Conservation (phyloP, 1,140 invertebrate genomes). For the Melanaphis sacchari region DNA sequence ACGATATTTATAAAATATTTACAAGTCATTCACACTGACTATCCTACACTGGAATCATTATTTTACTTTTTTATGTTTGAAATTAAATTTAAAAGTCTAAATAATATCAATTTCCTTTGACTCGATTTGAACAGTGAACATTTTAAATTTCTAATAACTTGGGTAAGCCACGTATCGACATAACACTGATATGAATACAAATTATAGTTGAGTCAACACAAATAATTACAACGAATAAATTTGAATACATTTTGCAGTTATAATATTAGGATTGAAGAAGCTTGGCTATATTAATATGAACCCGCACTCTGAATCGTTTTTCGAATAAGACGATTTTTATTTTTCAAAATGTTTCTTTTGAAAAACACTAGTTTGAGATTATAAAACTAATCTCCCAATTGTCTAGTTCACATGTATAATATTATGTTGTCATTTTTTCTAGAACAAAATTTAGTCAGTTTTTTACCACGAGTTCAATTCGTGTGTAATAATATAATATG, state of each 20-base stretch:
- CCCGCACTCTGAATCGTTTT: neutral
- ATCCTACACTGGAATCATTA: neutral
- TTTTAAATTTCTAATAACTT: neutral
- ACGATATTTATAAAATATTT: neutral
- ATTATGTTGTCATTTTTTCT: neutral
- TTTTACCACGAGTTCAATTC: neutral
- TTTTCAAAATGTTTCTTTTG: neutral
- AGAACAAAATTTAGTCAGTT: neutral
- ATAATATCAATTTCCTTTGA: neutral
- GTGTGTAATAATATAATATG: neutral
- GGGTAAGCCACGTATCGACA: neutral
- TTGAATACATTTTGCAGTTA: neutral
- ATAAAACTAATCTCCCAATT: neutral
- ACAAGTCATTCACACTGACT: neutral
- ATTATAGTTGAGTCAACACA: neutral
- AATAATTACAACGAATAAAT: neutral
- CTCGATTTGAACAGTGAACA: neutral
- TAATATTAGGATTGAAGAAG: neutral
- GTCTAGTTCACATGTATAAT: neutral
- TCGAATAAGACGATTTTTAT: neutral
- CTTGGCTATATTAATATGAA: neutral
- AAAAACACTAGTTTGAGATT: neutral
- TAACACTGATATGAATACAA: neutral
- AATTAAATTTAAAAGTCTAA: neutral
- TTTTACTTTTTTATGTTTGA: constrained; percentile 7